Evolutionary conservation across 2,797 vertebrate genomes (phyloP).

Genomic region (Phaenicophaeus curvirostris): DNA sequence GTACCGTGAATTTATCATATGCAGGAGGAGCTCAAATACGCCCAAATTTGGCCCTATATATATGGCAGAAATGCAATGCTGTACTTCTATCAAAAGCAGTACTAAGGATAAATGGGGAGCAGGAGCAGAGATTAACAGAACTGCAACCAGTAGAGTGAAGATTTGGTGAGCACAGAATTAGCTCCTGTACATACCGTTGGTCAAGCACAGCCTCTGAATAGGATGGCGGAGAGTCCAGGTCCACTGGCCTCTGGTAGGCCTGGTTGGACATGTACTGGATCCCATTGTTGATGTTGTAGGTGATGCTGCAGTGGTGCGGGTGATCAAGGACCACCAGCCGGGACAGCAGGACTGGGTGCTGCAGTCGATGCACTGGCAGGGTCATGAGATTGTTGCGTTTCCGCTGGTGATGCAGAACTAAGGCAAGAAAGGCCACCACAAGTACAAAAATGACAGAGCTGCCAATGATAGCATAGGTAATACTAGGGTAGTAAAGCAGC

Average conservation of each 20-base stretch:
- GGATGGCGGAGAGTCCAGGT: conserved; percentile 90
- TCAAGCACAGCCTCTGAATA: conserved; percentile 94
- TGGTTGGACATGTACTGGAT: conserved; percentile 89
- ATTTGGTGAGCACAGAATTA: not conserved
- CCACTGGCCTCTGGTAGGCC: conserved; percentile 79
- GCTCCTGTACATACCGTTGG: conserved; percentile 80
- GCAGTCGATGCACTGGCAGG: conserved; percentile 87
- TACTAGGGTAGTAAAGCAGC: conserved; percentile 93
- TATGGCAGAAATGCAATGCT: fast-evolving
- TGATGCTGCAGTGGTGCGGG: conserved; percentile 83
- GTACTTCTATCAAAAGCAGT: not conserved
- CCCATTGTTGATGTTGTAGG: conserved; percentile 86
- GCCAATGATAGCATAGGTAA: conserved; percentile 95
- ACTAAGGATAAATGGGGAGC: not conserved
- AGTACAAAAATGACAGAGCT: conserved; percentile 95
- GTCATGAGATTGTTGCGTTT: conserved; percentile 93
- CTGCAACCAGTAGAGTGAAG: not conserved
- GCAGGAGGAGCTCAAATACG: not conserved
- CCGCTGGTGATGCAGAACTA: conserved; percentile 94
- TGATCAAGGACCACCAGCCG: conserved; percentile 93
- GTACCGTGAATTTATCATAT: not conserved
- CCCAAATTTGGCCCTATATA: not conserved
- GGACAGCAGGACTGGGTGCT: conserved; percentile 92
- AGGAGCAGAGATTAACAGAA: not conserved
- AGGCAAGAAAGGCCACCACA: conserved; percentile 91